Base-by-base conservation (phyloP, 2,888 invertebrate species). In the Lysandra coridon region DNA sequence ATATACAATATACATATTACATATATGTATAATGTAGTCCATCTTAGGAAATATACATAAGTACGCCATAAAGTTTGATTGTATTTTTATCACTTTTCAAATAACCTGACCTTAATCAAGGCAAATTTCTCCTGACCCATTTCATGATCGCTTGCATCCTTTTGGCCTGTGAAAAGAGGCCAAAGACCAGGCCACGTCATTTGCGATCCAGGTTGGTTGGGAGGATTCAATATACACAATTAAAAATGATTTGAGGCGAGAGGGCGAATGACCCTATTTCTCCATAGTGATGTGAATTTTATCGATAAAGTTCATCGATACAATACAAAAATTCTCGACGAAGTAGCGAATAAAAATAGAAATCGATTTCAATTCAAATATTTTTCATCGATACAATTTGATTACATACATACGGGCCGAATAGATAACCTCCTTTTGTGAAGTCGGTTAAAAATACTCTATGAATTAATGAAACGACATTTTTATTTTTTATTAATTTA, bases 171-270 rank as follows among this genome's bases (percentile, higher is more conserved):
- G 85, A 85, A 88, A 86, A 81, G 84, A 85, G 90, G 87, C 89
- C 90, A 88, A 85, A 85, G 89, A 88, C 89, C 91, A 81, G 81
- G 80, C 81, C 85, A 73, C 81, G 85, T 83, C 83, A 86, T 86
- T 86, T 87, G 86, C 84, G 85, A 89, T 88, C 87, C 80, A 78
- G 83, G 83, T 88, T 82, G 83, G 88, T 91, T 92, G 90, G 88
- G 88, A 91, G 89, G 90, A 93, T 92, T 92, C 91, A 89, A 90
- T 87, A 86, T 88, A 91, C 89, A 93, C 86, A 94, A 94, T 93
- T 94, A 94, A 94, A 93, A 94, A 92, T 93, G 92, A 92, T 91
- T 93, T 92, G 92, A 90, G 87, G 87, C 85, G 84, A 82, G 91
- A 89, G 89, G 93, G 93, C 89, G 90, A 92, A 91, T 91, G 92